Conservation (phyloP, 2,888 invertebrate genomes). For the Andrena flavipes region DNA sequence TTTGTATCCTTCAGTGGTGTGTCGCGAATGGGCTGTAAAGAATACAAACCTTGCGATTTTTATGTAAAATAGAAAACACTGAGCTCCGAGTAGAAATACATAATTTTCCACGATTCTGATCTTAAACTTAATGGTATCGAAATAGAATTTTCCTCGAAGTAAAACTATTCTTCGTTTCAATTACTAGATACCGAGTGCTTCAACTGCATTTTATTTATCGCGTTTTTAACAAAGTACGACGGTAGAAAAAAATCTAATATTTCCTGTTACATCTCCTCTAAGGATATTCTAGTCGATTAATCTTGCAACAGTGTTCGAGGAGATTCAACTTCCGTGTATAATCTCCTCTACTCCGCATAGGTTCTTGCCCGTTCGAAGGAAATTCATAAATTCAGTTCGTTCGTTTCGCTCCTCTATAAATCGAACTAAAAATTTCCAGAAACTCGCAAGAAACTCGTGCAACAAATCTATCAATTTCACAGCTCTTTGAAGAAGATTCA, state of each 20-base stretch:
- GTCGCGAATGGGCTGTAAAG: constrained; percentile 30
- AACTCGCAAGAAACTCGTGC: not conserved
- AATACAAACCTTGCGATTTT: constrained; percentile 16
- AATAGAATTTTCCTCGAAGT: too few species aligned
- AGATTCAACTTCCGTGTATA: constrained; percentile 22
- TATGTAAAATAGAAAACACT: not conserved
- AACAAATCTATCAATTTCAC: not conserved
- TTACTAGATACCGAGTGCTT: not conserved
- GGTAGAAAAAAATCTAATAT: constrained; percentile 21
- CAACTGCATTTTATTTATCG: not conserved
- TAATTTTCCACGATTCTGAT: not conserved
- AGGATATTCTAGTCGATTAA: constrained; percentile 35
- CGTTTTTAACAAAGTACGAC: not conserved
- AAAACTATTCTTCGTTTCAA: not conserved
- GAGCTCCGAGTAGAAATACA: not conserved
- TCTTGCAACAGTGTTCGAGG: constrained; percentile 19
- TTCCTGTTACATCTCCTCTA: constrained; percentile 23
- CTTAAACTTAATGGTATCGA: not conserved
- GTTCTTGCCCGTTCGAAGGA: constrained; percentile 30
- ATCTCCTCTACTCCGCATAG: constrained; percentile 19
- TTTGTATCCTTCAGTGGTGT: constrained; percentile 48
- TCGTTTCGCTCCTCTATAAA: constrained; percentile 39
- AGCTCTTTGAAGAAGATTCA: not conserved
- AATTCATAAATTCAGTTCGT: constrained; percentile 50
- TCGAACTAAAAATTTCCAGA: constrained; percentile 13